Evolutionary conservation across 2,888 invertebrate genomes (phyloP).

Genomic region (Pseudococcus jackbeardsleyi): DNA sequence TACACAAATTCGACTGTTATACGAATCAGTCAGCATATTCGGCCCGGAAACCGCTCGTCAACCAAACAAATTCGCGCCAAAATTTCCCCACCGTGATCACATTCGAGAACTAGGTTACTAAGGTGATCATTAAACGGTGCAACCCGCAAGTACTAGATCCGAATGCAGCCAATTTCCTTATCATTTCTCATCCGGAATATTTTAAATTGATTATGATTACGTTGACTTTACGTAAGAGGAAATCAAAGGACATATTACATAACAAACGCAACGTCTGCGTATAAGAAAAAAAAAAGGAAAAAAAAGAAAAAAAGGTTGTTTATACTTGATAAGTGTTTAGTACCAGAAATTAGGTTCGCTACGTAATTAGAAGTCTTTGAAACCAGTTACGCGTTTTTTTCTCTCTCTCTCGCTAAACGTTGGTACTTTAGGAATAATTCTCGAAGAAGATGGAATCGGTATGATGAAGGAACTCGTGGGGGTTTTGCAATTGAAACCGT

Average conservation of each 20-base stretch:
- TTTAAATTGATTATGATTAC: constrained; percentile 48
- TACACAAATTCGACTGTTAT: too few relatives aligned
- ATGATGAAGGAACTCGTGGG: not conserved
- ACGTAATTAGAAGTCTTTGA: constrained; percentile 53
- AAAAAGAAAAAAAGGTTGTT: constrained; percentile 42
- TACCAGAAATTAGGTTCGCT: constrained; percentile 50
- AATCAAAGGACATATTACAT: constrained; percentile 37
- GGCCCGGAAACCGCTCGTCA: not conserved
- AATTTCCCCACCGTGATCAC: not conserved
- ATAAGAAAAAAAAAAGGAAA: not conserved
- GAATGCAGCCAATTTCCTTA: constrained; percentile 46
- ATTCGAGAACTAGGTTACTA: constrained; percentile 20
- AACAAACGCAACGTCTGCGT: not conserved
- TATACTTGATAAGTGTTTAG: constrained; percentile 51
- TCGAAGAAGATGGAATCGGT: not conserved
- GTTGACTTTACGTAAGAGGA: constrained; percentile 42
- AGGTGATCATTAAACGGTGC: constrained; percentile 47
- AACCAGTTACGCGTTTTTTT: constrained; percentile 45
- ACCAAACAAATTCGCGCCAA: constrained; percentile 21
- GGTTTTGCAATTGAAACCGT: not conserved
- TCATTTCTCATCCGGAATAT: constrained; percentile 48
- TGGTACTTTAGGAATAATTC: not conserved
- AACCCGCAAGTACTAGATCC: constrained; percentile 8
- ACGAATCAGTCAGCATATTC: too few relatives aligned
- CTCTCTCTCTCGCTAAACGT: not conserved